These are phyloP conservation scores for Sula dactylatra DNA, from an alignment of 2,113 vertebrate genomes.

Conservation along the genomic window DNA sequence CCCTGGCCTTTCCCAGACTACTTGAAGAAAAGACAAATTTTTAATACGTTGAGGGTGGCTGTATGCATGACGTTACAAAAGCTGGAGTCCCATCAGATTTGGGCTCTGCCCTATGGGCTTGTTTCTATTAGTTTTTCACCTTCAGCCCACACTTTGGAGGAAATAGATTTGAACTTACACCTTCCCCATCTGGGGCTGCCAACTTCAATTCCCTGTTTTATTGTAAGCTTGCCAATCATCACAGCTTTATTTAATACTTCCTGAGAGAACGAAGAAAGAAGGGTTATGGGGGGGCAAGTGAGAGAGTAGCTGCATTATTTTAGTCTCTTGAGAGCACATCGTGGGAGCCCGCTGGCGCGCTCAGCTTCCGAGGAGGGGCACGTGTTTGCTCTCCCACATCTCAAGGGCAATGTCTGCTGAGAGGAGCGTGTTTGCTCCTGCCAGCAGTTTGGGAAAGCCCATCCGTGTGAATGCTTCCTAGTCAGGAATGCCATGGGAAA, in stretches of 20 bases:
- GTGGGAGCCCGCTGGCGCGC: fast-evolving
- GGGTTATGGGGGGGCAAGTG: background rate
- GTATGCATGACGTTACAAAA: fast-evolving
- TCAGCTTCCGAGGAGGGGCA: background rate
- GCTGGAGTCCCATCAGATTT: fast-evolving
- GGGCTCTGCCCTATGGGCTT: background rate
- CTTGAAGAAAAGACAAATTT: background rate
- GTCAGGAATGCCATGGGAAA: background rate
- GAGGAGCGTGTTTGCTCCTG: too few species aligned
- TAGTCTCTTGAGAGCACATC: background rate
- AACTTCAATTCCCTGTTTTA: fast-evolving
- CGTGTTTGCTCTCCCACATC: fast-evolving
- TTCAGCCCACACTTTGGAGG: background rate
- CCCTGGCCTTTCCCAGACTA: background rate
- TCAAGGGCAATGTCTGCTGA: background rate
- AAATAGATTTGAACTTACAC: background rate
- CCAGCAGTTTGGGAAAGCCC: background rate
- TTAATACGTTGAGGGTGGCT: background rate
- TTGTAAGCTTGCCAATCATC: background rate
- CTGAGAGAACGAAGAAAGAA: background rate
- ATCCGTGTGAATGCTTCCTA: fast-evolving
- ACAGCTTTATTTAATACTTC: background rate
- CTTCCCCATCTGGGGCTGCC: background rate
- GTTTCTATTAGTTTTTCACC: background rate
- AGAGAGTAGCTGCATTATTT: fast-evolving